These are phyloP conservation scores for Knipowitschia caucasica DNA, from an alignment of 2,797 vertebrate species.

Conservation along the genomic window DNA sequence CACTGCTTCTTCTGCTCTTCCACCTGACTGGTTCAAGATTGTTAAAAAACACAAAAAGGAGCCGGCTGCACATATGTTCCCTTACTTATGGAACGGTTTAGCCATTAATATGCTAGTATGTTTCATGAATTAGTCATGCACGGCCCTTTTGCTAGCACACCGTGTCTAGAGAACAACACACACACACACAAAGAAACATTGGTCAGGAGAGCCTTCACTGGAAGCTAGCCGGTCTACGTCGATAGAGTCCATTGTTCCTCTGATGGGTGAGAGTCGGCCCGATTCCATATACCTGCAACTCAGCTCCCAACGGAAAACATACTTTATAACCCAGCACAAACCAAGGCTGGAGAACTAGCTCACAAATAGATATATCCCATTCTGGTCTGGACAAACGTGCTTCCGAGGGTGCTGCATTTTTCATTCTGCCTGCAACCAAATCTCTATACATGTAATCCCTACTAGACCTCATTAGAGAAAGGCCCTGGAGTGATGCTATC, in stretches of 20 bases:
- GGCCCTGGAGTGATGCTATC: slow-evolving; percentile 25
- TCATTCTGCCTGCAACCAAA: slow-evolving; percentile 10
- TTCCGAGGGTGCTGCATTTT: slow-evolving; percentile 21
- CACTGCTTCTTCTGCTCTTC: slow-evolving; percentile 43
- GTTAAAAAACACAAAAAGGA: slow-evolving; percentile 60
- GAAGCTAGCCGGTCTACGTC: slow-evolving; percentile 8
- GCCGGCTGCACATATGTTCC: slow-evolving; percentile 67
- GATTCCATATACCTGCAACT: slow-evolving; percentile 53
- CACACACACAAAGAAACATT: slow-evolving; percentile 31
- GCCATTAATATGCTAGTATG: slow-evolving; percentile 74
- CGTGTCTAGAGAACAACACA: slow-evolving; percentile 54
- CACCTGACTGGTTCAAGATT: slow-evolving; percentile 58
- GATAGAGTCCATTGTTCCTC: slow-evolving; percentile 46
- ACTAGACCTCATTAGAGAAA: slow-evolving; percentile 54
- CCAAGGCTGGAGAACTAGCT: slow-evolving; percentile 40
- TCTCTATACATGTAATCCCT: slow-evolving; percentile 37
- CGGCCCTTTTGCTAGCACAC: slow-evolving; percentile 11
- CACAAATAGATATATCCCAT: slow-evolving; percentile 48
- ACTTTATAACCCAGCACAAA: slow-evolving; percentile 44
- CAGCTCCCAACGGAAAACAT: slow-evolving; percentile 49
- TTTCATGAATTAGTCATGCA: slow-evolving; percentile 72
- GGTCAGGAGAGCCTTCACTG: slow-evolving; percentile 31
- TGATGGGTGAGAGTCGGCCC: slow-evolving; percentile 47
- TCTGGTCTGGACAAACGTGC: slow-evolving; percentile 36
- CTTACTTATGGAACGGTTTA: slow-evolving; percentile 64